Evolutionary conservation across 2,888 invertebrate species (phyloP), one percentile per base, ranked within the genome.

Genomic region (Taenaris catops): DNA sequence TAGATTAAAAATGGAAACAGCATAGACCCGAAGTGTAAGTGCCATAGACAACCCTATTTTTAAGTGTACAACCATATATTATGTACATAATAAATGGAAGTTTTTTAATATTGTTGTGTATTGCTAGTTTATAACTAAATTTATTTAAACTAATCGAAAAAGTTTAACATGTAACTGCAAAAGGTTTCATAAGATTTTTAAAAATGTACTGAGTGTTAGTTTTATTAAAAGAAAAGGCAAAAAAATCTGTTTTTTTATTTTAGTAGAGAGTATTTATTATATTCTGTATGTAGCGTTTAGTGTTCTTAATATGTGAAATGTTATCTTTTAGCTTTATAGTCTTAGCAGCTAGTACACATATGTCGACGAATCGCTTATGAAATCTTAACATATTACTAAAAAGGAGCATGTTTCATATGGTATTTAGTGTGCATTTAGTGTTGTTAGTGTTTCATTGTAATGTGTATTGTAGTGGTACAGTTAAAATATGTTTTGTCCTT

Each of bases 11-110:
- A n/a, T n/a, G n/a, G n/a, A n/a, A n/a, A n/a, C n/a, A n/a, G n/a
- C n/a, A n/a, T n/a, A n/a, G n/a, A n/a, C 12, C 21, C 41, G 25
- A 37, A 29, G 23, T 26, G 21, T 25, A 45, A 37, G 62, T 62
- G 62, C 64, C 62, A 52, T 52, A 50, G 37, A 47, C 29, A 41
- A 39, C 41, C 38, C 37, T 42, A 35, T 35, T 25, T 12, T 48
- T 50, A 43, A n/a, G n/a, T n/a, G n/a, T n/a, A n/a, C n/a, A n/a
- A n/a, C n/a, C n/a, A n/a, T n/a, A n/a, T n/a, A n/a, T n/a, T n/a
- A 38, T 49, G 27, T 48, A 46, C 48, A 41, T 37, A 34, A 38
- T 41, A 32, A 21, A n/a, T 23, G 7, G 8, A 24, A 10, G 7
- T 8, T 11, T 6, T 14, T 23, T 10, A 18, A 10, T 11, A 20